Percentiles rank a stretch among this genome's conserved stretches.
phyloP scores from a whole-genome alignment of 2,797 vertebrate species.

The Philypnodon macrostomus region DNA sequence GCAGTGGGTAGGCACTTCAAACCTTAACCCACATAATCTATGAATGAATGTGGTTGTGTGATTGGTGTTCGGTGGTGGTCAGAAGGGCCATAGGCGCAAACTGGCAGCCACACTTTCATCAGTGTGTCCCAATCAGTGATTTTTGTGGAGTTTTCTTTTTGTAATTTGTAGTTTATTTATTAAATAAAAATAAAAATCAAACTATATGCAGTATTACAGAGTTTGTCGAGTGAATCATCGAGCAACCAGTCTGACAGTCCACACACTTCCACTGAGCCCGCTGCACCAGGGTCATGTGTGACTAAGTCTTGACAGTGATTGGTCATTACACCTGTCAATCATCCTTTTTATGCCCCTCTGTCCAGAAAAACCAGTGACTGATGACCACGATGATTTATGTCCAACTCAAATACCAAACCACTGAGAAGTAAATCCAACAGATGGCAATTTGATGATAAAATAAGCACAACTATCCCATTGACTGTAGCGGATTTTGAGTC shows the following conservation, averaged over 20 bases:
- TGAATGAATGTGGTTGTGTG: too few species aligned
- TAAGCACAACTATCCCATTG: slow-evolving; percentile 19
- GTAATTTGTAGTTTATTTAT: too few species aligned
- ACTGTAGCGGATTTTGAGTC: slow-evolving; percentile 20
- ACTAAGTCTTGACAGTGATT: slow-evolving; percentile 12
- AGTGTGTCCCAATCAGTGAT: too few species aligned
- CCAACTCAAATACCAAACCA: neutral
- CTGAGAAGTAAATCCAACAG: slow-evolving; percentile 7
- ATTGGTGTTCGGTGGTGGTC: too few species aligned
- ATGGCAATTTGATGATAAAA: too few species aligned
- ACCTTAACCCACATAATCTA: too few species aligned
- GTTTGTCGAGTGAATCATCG: slow-evolving; percentile 1
- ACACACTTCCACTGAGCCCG: neutral
- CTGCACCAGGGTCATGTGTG: slow-evolving; percentile 7
- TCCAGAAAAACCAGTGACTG: slow-evolving; percentile 5
- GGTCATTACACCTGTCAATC: slow-evolving; percentile 13
- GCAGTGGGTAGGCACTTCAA: too few species aligned
- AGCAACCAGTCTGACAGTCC: neutral
- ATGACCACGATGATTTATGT: slow-evolving; percentile 1
- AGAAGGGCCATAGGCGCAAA: too few species aligned
- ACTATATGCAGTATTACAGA: neutral
- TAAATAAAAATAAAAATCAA: neutral
- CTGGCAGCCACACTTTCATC: too few species aligned
- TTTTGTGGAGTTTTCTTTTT: too few species aligned
- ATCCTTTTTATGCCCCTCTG: slow-evolving; percentile 6